Conservation (phyloP, 2,113 vertebrate genomes). For the Corvus hawaiiensis region DNA sequence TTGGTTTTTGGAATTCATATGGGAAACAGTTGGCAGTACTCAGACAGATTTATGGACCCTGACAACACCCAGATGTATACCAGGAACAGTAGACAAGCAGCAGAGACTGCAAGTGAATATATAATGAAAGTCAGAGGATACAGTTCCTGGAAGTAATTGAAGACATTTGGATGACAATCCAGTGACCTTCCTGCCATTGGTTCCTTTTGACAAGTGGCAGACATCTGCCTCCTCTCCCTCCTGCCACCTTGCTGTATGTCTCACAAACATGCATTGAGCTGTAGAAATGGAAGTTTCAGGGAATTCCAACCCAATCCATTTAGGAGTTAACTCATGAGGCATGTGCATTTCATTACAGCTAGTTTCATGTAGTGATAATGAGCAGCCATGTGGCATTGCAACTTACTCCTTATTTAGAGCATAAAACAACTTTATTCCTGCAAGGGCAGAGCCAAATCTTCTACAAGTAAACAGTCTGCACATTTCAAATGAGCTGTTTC, state of each 20-base stretch:
- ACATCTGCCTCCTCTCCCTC: neutral
- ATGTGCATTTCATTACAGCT: neutral
- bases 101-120: neutral
- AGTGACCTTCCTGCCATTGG: neutral
- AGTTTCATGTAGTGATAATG: neutral
- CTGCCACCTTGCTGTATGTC: neutral
- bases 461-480: slow-evolving; percentile 5
- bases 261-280: neutral
- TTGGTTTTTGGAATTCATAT: neutral
- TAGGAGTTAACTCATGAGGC: neutral
- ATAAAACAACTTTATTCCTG: slow-evolving; percentile 18
- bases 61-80: neutral
- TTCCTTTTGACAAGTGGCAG: neutral
- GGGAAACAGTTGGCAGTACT: neutral
- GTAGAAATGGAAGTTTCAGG: neutral
- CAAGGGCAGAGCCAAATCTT: slow-evolving; percentile 36
- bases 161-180: neutral
- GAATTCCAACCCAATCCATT: neutral
- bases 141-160: neutral
- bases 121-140: neutral
- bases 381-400: slow-evolving; percentile 17
- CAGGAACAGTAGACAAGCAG: neutral
- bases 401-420: slow-evolving; percentile 25
- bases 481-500: slow-evolving; percentile 20
- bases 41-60: slow-evolving; percentile 17